Evolutionary conservation across 2,888 invertebrate genomes (phyloP), one percentile per base, ranked within the genome.

Genomic region (Myathropa florea): DNA sequence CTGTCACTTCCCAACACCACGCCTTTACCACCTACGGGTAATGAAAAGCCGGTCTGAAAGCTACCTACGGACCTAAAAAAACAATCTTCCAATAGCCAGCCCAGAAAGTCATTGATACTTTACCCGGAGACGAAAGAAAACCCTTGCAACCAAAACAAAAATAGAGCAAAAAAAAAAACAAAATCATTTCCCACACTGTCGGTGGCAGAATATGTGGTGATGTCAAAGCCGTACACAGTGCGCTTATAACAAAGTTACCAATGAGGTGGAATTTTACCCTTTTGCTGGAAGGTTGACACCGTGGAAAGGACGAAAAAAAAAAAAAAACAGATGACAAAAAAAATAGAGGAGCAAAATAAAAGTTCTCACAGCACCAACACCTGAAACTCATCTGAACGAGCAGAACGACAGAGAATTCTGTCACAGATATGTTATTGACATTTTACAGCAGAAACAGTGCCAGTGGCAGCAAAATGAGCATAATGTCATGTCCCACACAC

Each of bases 351-450:
- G 21, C n/a, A 70, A 33, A 26, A 71, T n/a, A 71, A 76, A 57
- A 76, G 24, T 28, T 33, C 71, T 12, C 28, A 60, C 46, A 46
- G 46, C 61, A 59, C 81, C 57, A 79, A 73, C 70, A 75, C 64
- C 68, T 77, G 67, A 57, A 67, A 71, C 14, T 61, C 64, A 61
- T 73, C 64, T 59, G 75, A 70, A 71, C 46, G 55, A 60, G 60
- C 36, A 24, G 75, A 77, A 76, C 9, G 57, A 82, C 85, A 83
- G 55, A 83, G 57, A 68, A 83, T 71, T 55, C 46, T 75, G 75
- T 63, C 73, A 83, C 70, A 64, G 73, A 83, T 83, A 79, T 63
- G 78, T 79, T 83, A 86, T 83, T 86, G 86, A 83, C 83, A 75
- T 83, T 39, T 46, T 80, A 71, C 61, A 77, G 61, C 36, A 77